Evolutionary conservation across 2,113 vertebrate genomes (phyloP).

Genomic region (Entelurus aequoreus): DNA sequence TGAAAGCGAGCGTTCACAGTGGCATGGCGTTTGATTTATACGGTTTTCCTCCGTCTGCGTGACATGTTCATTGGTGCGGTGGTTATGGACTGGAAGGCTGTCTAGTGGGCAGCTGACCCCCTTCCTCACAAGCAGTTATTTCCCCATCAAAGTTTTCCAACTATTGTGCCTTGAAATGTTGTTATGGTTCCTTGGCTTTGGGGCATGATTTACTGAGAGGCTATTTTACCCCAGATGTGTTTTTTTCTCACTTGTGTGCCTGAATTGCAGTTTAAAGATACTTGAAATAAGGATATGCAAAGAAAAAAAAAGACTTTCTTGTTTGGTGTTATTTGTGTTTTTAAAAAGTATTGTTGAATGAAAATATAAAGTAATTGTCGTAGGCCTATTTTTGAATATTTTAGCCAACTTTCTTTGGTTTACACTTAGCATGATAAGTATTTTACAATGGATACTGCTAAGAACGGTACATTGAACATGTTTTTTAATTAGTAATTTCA

Average conservation of each 20-base stretch:
- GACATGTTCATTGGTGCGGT: slow-evolving; percentile 51
- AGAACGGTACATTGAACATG: too few species aligned
- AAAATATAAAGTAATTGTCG: too few species aligned
- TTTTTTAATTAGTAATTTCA: too few species aligned
- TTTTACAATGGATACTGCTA: too few species aligned
- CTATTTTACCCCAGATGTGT: slow-evolving; percentile 17
- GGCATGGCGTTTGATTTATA: slow-evolving; percentile 53
- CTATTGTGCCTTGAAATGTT: slow-evolving; percentile 38
- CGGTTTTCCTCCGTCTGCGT: slow-evolving; percentile 31
- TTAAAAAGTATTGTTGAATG: too few species aligned
- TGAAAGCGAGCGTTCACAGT: slow-evolving; percentile 30
- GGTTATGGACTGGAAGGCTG: slow-evolving; percentile 54
- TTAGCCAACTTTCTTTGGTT: too few species aligned
- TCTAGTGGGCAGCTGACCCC: slow-evolving; percentile 50
- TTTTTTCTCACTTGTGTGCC: slow-evolving; percentile 14
- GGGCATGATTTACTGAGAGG: slow-evolving; percentile 20
- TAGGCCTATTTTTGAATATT: too few species aligned
- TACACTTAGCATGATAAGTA: too few species aligned
- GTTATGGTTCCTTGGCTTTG: slow-evolving; percentile 29
- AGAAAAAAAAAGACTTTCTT: too few species aligned
- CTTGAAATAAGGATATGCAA: not conserved
- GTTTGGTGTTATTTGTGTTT: not conserved
- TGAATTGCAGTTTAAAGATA: slow-evolving; percentile 12
- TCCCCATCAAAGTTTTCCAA: slow-evolving; percentile 31
- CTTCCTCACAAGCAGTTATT: slow-evolving; percentile 33